Evolutionary conservation across 2,888 invertebrate genomes (phyloP).

Genomic region (Aporophyla lueneburgensis): DNA sequence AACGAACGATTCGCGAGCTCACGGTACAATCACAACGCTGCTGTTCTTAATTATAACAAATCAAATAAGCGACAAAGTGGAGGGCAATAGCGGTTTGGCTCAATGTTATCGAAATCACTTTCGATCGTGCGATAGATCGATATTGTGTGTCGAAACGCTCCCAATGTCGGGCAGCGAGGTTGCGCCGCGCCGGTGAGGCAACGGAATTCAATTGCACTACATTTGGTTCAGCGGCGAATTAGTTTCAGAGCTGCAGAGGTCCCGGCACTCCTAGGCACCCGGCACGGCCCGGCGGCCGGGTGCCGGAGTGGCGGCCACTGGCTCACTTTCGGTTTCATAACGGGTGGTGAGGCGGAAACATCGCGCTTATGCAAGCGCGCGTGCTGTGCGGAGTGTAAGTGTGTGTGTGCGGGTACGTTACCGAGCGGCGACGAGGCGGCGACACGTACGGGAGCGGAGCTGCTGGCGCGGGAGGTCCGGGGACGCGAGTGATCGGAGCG

Average conservation of each 20-base stretch:
- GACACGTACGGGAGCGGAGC: conserved; percentile 74
- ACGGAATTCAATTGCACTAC: conserved; percentile 63
- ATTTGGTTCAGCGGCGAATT: conserved; percentile 12
- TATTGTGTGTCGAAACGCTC: conserved; percentile 77
- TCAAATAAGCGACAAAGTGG: conserved; percentile 26
- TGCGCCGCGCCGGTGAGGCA: conserved; percentile 73
- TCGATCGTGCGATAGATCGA: conserved; percentile 70
- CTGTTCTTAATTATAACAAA: background rate
- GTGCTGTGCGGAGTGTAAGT: conserved; percentile 53
- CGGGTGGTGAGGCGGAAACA: conserved; percentile 69
- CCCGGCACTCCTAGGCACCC: background rate
- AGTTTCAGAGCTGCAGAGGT: background rate
- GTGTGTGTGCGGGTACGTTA: conserved; percentile 79
- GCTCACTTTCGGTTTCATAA: conserved; percentile 67
- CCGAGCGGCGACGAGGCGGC: conserved; percentile 69
- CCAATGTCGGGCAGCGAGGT: conserved; percentile 77
- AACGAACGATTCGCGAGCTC: background rate
- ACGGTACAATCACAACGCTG: background rate
- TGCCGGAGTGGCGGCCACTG: background rate
- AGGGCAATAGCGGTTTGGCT: conserved; percentile 44
- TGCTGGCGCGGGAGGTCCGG: conserved; percentile 63
- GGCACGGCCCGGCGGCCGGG: background rate
- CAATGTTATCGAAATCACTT: conserved; percentile 81
- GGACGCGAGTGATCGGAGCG: conserved; percentile 81
- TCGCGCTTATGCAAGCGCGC: conserved; percentile 71